A percentile compares a stretch with the other conserved stretches of the same genome.
phyloP scores from a whole-genome alignment of 2,113 vertebrate species.

The Pelvicachromis taeniatus region DNA sequence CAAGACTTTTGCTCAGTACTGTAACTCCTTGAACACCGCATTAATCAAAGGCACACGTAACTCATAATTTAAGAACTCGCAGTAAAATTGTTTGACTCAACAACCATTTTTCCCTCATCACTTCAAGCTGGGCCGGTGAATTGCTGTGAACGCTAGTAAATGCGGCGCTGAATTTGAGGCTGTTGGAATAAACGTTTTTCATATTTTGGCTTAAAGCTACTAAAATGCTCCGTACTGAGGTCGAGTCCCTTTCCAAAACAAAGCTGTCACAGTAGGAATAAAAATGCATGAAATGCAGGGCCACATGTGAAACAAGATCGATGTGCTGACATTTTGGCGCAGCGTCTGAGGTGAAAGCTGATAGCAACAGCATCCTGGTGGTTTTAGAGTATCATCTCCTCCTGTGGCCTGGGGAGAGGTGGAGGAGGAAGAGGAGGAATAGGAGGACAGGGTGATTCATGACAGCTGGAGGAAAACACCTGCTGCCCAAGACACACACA shows the following conservation, averaged over 20 bases:
- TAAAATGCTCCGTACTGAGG: neutral
- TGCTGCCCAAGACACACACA: neutral
- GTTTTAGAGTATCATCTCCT: neutral
- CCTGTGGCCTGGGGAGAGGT: neutral
- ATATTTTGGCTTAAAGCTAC: neutral
- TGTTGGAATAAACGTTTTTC: neutral
- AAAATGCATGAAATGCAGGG: neutral
- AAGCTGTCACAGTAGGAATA: neutral
- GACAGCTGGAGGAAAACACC: conserved; percentile 32
- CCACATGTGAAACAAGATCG: neutral
- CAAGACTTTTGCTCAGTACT: neutral
- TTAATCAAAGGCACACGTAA: neutral
- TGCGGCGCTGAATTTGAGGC: neutral
- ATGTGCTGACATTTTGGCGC: neutral
- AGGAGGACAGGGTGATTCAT: conserved; percentile 15
- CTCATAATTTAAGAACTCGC: neutral
- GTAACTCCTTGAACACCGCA: neutral
- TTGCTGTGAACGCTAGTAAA: neutral
- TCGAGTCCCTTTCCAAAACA: neutral
- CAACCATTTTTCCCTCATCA: neutral
- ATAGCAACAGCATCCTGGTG: neutral
- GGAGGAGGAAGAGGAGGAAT: neutral
- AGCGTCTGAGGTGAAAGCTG: neutral
- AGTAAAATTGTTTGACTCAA: neutral
- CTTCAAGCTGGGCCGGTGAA: neutral